phyloP scores from a whole-genome alignment of 2,797 vertebrate species.

The Peromyscus melanophrys region DNA sequence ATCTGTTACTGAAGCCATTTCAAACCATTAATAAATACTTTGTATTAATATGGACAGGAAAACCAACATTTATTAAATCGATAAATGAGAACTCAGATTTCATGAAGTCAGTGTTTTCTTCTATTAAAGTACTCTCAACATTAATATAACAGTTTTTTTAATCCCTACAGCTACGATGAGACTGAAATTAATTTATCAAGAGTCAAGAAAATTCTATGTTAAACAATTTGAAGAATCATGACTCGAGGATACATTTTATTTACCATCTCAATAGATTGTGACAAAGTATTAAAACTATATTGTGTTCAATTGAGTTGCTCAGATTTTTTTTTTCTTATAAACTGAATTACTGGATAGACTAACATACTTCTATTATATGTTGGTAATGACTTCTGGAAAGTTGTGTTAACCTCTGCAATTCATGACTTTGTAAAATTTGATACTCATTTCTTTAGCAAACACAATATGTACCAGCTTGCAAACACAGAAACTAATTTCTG shows the following conservation, averaged over 20 bases:
- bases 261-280: conserved; percentile 22
- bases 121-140: background rate
- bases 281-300: background rate
- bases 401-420: background rate
- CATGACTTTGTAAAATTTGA: background rate
- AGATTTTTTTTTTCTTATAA: background rate
- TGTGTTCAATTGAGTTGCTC: background rate
- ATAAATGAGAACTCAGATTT: conserved; percentile 38
- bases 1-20: conserved; percentile 82
- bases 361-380: background rate
- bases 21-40: conserved; percentile 77
- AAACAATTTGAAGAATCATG: background rate
- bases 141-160: background rate
- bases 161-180: background rate
- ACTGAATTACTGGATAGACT: background rate
- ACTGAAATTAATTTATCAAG: conserved; percentile 28
- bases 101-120: conserved; percentile 13
- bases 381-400: background rate
- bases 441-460: background rate
- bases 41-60: conserved; percentile 83
- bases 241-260: conserved; percentile 4
- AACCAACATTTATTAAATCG: conserved; percentile 77
- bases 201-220: conserved; percentile 14
- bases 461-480: background rate
- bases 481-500: background rate